phyloP scores from a whole-genome alignment of 1,140 invertebrate species.

The Pseudoatta argentina region DNA sequence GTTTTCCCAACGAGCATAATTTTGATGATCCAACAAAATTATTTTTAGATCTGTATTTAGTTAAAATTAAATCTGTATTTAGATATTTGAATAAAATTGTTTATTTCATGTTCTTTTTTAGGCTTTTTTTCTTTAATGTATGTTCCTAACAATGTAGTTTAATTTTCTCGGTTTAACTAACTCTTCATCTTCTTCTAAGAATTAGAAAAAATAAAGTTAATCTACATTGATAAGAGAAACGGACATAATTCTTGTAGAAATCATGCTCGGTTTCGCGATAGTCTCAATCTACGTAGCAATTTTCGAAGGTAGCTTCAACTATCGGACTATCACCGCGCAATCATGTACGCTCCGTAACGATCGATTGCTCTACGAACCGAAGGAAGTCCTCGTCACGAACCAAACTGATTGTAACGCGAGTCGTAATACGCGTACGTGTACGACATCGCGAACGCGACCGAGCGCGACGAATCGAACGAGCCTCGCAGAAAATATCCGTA shows the following conservation, averaged over 20 bases:
- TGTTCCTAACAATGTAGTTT: too few species aligned
- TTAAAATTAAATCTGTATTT: too few species aligned
- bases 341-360: slow-evolving; percentile 38
- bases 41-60: too few species aligned
- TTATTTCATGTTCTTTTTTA: too few species aligned
- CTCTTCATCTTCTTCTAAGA: too few species aligned
- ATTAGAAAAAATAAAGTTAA: too few species aligned
- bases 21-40: too few species aligned
- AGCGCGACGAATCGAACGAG: slow-evolving; percentile 12
- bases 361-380: slow-evolving; percentile 21
- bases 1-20: too few species aligned
- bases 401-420: slow-evolving; percentile 68
- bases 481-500: slow-evolving; percentile 45
- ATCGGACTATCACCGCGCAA: slow-evolving; percentile 13
- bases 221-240: too few species aligned
- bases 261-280: neutral
- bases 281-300: neutral
- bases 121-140: neutral
- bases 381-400: slow-evolving; percentile 56
- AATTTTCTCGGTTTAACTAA: too few species aligned
- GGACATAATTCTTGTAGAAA: neutral
- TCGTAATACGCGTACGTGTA: slow-evolving; percentile 68
- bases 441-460: slow-evolving; percentile 57
- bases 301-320: slow-evolving; percentile 25
- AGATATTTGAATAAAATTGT: too few species aligned